Base-by-base conservation (phyloP, 2,888 invertebrate species). In the Dendrolimus pini region DNA sequence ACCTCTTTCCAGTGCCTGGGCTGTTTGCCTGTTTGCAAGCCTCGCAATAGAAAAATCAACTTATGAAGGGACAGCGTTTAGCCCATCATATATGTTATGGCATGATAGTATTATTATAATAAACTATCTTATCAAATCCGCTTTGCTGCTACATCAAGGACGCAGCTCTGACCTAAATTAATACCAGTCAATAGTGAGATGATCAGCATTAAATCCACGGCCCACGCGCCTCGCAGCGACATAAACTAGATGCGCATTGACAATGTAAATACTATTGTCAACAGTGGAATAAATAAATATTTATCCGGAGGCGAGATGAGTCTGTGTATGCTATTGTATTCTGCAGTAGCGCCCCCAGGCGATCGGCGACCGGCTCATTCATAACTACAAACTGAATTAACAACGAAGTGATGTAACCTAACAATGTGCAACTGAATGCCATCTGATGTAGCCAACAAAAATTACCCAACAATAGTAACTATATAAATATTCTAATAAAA, bases 221-320 rank as follows among this genome's bases (percentile, higher is more conserved):
- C 88, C 88, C 78, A 88, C 87, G 82, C 85, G 69, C 68, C 62
- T 67, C 65, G 64, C 65, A 77, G 79, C 74, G 77, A 83, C 85
- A 80, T 74, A 72, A 47, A 75, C 78, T 75, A 77, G 75, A 75
- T 70, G 67, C 74, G 69, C 77, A 77, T 78, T 84, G 75, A 83
- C 84, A 84, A 88, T 89, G 88, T 88, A 86, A 88, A 89, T 88
- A 85, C 78, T 76, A 83, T 86, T 89, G 89, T 89, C 88, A 86
- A 88, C 88, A 83, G 73, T 68, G 71, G 82, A 85, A 86, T 83
- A 83, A 83, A 89, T 89, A 88, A 88, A 89, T 89, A 89, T 88
- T 89, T 87, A 89, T 85, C 77, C 79, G 74, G 75, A 77, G 75
- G 80, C 79, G 74, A 82, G 87, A 87, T 86, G 86, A 83, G 87